A percentile compares a stretch with the other conserved stretches of the same genome.
These are phyloP conservation scores for Reinhardtius hippoglossoides DNA, from an alignment of 2,113 vertebrate genomes.

Conservation along the genomic window DNA sequence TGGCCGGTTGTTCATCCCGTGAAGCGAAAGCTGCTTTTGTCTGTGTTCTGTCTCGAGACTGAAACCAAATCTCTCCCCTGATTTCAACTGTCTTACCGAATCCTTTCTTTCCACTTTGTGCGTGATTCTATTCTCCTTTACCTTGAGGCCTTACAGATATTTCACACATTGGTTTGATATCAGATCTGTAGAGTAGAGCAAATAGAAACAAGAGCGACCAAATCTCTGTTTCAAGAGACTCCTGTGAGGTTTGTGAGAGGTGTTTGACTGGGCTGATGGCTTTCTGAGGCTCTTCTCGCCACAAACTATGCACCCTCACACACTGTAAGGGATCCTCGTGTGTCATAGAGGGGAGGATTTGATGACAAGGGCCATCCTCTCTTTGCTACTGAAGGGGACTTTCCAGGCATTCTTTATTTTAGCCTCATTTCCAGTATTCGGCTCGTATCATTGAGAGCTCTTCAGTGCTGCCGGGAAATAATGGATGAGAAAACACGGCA, in stretches of 20 bases:
- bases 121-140: conserved; percentile 10
- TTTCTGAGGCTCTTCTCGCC: conserved; percentile 26
- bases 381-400: not conserved
- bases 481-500: conserved; percentile 39
- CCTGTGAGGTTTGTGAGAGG: conserved; percentile 16
- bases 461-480: conserved; percentile 27
- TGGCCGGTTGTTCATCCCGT: conserved; percentile 9
- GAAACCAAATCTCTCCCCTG: conserved; percentile 7
- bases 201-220: not conserved
- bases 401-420: conserved; percentile 32
- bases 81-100: conserved; percentile 21
- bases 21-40: conserved; percentile 41
- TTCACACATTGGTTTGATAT: conserved; percentile 12
- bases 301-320: conserved; percentile 39
- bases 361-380: conserved; percentile 28
- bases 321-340: conserved; percentile 21
- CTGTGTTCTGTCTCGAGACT: conserved; percentile 22
- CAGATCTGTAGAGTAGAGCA: not conserved
- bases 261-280: conserved; percentile 32
- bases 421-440: conserved; percentile 29
- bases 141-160: not conserved
- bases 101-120: not conserved
- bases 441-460: conserved; percentile 48
- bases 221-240: not conserved
- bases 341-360: conserved; percentile 18